Conservation (phyloP, 1,140 invertebrate genomes). For the Cryptotermes secundus region DNA sequence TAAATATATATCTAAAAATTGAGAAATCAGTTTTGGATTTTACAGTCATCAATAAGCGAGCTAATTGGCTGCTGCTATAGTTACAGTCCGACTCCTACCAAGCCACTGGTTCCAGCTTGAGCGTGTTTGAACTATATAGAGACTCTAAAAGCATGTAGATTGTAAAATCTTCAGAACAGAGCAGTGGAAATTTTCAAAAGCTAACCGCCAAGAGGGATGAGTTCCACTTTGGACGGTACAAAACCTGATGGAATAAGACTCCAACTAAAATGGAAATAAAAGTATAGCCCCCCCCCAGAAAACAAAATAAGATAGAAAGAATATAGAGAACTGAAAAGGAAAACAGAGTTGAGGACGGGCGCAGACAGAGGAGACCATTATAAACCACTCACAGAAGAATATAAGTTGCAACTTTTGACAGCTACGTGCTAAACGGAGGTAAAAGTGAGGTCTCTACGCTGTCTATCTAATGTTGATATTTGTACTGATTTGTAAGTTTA, state of each 20-base stretch:
- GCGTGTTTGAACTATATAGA: neutral
- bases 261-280: constrained; percentile 5
- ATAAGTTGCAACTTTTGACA: neutral
- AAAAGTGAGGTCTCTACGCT: too few relatives aligned
- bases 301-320: neutral
- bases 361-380: neutral
- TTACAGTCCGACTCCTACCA: neutral
- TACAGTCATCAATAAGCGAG: neutral
- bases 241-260: constrained; percentile 1
- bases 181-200: constrained; percentile 7
- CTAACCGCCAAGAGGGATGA: constrained; percentile 4
- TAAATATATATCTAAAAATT: too few relatives aligned
- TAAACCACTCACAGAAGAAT: neutral
- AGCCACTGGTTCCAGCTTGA: neutral
- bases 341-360: neutral
- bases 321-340: neutral
- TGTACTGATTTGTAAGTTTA: too few relatives aligned
- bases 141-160: constrained; percentile 16
- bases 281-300: neutral
- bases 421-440: neutral
- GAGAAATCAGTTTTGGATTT: too few relatives aligned
- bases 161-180: constrained; percentile 9
- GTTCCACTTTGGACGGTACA: neutral
- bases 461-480: too few relatives aligned
- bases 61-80: neutral